Conservation (phyloP, 2,797 vertebrate genomes). For the Manis javanica region DNA sequence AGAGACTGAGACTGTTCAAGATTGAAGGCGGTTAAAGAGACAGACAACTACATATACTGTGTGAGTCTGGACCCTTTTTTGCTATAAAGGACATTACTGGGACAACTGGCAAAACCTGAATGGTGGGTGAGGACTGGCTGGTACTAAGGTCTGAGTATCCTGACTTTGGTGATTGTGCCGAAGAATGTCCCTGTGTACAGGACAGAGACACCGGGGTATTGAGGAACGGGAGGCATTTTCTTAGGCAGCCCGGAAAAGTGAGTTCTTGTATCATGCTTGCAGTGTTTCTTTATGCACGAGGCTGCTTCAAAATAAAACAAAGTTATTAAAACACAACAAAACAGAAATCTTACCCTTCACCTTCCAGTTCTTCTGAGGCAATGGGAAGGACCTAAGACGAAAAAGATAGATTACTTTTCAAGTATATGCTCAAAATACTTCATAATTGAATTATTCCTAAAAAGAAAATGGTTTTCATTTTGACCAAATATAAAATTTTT, state of each 20-base stretch:
- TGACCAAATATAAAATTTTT: not conserved
- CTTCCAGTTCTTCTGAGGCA: constrained; percentile 88
- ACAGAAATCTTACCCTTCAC: constrained; percentile 87
- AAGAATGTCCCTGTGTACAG: not conserved
- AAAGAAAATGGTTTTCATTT: not conserved
- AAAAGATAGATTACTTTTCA: constrained; percentile 40
- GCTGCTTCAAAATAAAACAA: not conserved
- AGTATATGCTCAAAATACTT: not conserved
- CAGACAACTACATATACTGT: fast-evolving
- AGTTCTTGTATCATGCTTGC: not conserved
- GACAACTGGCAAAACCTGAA: not conserved
- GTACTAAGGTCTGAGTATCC: fast-evolving
- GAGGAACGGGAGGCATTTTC: not conserved
- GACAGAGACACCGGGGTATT: fast-evolving
- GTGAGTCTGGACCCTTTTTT: not conserved
- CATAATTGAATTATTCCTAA: not conserved
- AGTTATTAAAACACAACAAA: not conserved
- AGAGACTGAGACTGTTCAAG: not conserved
- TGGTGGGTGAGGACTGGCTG: no score
- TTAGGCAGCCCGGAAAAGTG: not conserved
- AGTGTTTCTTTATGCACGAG: not conserved
- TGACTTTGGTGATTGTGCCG: no score
- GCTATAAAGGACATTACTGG: not conserved
- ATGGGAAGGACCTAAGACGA: constrained; percentile 86
- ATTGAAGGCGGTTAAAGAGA: not conserved